Conservation (phyloP, 2,113 vertebrate genomes). For the Strigops habroptila region DNA sequence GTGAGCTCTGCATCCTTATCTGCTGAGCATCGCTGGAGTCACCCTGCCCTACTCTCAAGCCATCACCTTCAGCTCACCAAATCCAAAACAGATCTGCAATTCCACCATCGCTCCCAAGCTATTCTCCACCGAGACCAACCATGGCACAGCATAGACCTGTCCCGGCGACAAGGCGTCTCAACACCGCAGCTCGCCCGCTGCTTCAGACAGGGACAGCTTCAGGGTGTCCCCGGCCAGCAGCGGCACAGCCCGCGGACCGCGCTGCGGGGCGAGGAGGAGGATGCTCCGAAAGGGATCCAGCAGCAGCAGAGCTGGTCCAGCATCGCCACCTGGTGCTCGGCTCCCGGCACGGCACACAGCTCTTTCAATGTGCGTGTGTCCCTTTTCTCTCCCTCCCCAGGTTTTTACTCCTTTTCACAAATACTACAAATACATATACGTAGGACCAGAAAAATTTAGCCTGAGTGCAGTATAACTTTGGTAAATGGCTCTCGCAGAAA, state of each 20-base stretch:
- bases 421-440: neutral
- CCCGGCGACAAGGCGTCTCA: neutral
- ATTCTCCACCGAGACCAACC: neutral
- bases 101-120: neutral
- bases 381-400: neutral
- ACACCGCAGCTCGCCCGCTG: neutral
- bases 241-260: neutral
- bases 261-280: neutral
- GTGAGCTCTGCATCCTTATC: neutral
- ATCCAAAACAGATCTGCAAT: neutral
- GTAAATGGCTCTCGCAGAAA: neutral
- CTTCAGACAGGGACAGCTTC: neutral
- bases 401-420: neutral
- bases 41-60: neutral
- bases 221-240: neutral
- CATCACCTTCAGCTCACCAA: neutral
- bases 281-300: neutral
- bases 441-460: neutral
- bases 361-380: neutral
- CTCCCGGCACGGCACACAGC: neutral
- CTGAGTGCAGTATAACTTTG: neutral
- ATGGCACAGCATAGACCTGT: neutral
- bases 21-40: neutral
- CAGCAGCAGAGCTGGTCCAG: neutral
- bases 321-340: conserved; percentile 39